phyloP scores from a whole-genome alignment of 2,797 vertebrate species.

The Myoxocephalus aenaeus region DNA sequence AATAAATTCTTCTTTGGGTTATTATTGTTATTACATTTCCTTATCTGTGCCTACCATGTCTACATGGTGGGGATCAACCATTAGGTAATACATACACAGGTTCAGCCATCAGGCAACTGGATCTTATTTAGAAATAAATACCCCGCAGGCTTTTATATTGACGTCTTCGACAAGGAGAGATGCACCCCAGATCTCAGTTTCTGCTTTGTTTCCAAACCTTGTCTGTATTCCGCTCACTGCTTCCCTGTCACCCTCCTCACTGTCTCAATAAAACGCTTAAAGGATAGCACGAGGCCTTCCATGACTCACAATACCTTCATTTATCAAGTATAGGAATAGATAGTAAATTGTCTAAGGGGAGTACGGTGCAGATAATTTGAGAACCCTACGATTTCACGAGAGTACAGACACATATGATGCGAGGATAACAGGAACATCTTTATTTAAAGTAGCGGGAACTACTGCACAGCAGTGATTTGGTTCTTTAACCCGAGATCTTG shows the following conservation, averaged over 20 bases:
- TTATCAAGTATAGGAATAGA: conserved; percentile 20
- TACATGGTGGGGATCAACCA: background rate
- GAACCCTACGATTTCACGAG: conserved; percentile 13
- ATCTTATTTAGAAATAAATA: conserved; percentile 1
- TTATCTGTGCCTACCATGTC: background rate
- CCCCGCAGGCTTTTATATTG: conserved; percentile 13
- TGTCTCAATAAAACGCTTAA: conserved; percentile 3
- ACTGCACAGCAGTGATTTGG: conserved; percentile 12
- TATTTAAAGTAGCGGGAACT: conserved; percentile 6
- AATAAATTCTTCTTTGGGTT: background rate
- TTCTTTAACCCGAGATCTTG: conserved; percentile 32
- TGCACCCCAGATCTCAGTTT: background rate
- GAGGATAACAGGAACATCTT: background rate
- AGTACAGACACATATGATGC: background rate
- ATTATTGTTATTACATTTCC: background rate
- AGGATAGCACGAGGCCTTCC: background rate
- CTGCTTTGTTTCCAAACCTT: background rate
- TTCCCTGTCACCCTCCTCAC: background rate
- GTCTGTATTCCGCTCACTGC: background rate
- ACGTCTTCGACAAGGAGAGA: background rate
- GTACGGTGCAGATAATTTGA: conserved; percentile 3
- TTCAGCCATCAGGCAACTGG: background rate
- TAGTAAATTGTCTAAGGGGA: background rate
- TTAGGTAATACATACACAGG: background rate
- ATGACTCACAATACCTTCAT: conserved; percentile 47